Evolutionary conservation across 2,888 invertebrate species (phyloP).

Genomic region (Neoaliturus tenellus): DNA sequence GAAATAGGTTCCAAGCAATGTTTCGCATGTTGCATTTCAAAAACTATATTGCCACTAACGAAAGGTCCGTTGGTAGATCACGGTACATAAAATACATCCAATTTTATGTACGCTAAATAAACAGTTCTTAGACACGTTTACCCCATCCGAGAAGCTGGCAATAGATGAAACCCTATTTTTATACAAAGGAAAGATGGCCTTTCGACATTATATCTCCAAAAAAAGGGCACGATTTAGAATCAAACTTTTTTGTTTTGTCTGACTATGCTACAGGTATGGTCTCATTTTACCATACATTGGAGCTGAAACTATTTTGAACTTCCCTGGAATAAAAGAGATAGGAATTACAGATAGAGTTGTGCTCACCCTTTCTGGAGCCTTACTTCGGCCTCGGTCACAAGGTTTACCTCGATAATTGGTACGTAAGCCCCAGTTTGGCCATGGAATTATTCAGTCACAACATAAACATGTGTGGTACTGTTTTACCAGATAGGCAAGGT

Average conservation of each 20-base stretch:
- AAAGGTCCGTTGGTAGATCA: neutral
- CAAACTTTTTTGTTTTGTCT: neutral
- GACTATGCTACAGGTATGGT: neutral
- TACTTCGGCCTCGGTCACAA: neutral
- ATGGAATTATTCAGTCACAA: neutral
- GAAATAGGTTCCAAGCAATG: neutral
- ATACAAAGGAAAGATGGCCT: neutral
- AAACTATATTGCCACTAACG: neutral
- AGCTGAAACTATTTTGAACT: too few species aligned
- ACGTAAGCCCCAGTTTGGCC: neutral
- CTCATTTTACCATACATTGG: conserved; percentile 7
- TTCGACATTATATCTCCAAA: neutral
- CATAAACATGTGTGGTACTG: neutral
- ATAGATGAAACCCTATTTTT: neutral
- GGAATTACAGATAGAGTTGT: neutral
- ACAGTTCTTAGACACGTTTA: neutral
- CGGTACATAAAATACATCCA: conserved; percentile 27
- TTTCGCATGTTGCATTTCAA: conserved; percentile 17
- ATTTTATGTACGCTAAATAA: conserved; percentile 10
- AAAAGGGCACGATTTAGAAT: neutral
- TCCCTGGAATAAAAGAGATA: too few species aligned
- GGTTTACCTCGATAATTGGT: neutral
- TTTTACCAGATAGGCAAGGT: neutral
- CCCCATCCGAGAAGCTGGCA: neutral
- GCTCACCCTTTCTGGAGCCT: neutral